Base-by-base conservation (phyloP, 2,113 vertebrate species). In the Thamnophis sirtalis region DNA sequence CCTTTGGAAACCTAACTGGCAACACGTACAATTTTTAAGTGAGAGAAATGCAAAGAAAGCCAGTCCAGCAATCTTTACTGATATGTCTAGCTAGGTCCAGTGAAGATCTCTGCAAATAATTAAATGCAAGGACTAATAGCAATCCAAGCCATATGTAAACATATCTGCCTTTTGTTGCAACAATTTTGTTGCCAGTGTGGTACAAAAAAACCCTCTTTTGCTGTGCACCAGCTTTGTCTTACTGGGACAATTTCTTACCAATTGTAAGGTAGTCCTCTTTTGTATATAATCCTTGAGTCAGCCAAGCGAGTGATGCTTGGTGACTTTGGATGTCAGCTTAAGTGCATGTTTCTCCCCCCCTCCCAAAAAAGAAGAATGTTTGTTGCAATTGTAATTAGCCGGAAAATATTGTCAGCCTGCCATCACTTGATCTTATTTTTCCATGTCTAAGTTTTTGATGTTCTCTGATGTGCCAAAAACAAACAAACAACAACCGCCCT, bases 261-360 rank as follows among this genome's bases (percentile, higher is more conserved):
- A 13, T 11, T 90, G 91, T 88, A 87, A 84, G 54, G 55, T 88
- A 51, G n/a, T 4, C 89, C 80, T 53, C 68, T 49, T 89, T 95
- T 96, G 96, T 96, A 96, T 92, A 96, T 96, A 96, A 91, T 87
- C 91, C 92, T 63, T 0, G 0, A 88, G 89, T 9, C 0, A 8
- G 85, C 87, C 73, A 84, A 1, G 0, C 53, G 8, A 9, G 0
- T n/a, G 8, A 0, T 33, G 3, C 0, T 87, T 86, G 1, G 87
- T 50, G 90, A 56, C 49, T 92, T 85, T 92, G 51, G 4, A 87
- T 8, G 0, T 63, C 56, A 56, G 55, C 22, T 55, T 89, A 50
- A 73, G 89, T 95, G 96, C 95, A 93, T 95, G 95, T 93, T 84
- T 90, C 43, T 54, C 8, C 88, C 84, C 84, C 17, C 13, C 28